Evolutionary conservation across 2,888 invertebrate species (phyloP).

Genomic region (Nowickia ferox): DNA sequence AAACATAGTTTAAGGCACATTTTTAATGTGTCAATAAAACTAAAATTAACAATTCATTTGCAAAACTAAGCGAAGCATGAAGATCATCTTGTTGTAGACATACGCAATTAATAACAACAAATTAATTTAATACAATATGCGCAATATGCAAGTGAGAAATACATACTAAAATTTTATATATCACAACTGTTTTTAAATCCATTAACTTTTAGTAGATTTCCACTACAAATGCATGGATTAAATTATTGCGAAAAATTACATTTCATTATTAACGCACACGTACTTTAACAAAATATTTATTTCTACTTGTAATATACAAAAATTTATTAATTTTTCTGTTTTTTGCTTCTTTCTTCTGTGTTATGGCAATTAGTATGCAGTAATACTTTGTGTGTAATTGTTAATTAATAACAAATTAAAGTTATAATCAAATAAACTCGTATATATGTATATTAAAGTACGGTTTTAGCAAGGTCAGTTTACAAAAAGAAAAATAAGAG

Average conservation of each 20-base stretch:
- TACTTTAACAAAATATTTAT: slow-evolving; percentile 7
- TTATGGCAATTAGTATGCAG: slow-evolving; percentile 54
- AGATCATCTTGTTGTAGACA: slow-evolving; percentile 47
- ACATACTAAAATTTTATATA: neutral
- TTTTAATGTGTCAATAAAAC: slow-evolving; percentile 52
- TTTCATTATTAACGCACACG: slow-evolving; percentile 35
- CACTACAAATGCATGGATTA: neutral
- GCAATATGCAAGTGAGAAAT: slow-evolving; percentile 1
- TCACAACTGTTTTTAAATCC: neutral
- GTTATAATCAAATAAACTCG: neutral
- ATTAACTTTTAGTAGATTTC: neutral
- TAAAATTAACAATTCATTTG: slow-evolving; percentile 52
- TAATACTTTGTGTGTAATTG: slow-evolving; percentile 27
- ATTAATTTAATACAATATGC: slow-evolving; percentile 22
- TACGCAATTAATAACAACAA: slow-evolving; percentile 21
- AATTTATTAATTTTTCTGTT: slow-evolving; percentile 5
- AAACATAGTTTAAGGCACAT: slow-evolving; percentile 5
- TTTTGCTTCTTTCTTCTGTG: neutral
- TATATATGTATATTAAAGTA: neutral
- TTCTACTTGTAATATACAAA: neutral
- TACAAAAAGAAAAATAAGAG: too few relatives aligned
- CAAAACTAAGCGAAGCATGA: slow-evolving; percentile 56
- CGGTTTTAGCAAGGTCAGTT: slow-evolving; percentile 53
- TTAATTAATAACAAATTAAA: slow-evolving; percentile 32
- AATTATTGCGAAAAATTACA: slow-evolving; percentile 33